A percentile compares a stretch with the other conserved stretches of the same genome.
phyloP scores from a whole-genome alignment of 2,888 invertebrate species.

The Brenthis ino region DNA sequence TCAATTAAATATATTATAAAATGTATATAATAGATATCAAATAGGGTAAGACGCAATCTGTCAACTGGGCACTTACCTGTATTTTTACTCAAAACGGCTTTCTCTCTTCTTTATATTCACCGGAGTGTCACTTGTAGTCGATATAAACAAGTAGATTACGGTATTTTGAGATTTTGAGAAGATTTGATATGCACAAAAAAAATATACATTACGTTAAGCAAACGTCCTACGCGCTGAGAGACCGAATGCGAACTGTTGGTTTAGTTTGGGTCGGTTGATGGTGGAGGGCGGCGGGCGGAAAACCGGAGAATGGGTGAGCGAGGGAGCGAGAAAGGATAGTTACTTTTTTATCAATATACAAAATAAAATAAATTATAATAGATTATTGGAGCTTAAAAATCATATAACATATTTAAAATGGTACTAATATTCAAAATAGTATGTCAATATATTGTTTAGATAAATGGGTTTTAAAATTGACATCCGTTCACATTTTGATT shows the following conservation, averaged over 20 bases:
- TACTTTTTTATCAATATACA: constrained; percentile 48
- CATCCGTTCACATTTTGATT: constrained; percentile 51
- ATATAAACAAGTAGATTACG: constrained; percentile 65
- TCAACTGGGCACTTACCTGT: constrained; percentile 77
- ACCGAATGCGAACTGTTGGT: constrained; percentile 83
- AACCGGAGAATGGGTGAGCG: constrained; percentile 73
- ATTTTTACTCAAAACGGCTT: constrained; percentile 68
- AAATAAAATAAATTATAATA: constrained; percentile 23
- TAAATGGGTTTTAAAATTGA: constrained; percentile 47
- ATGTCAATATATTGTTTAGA: background rate
- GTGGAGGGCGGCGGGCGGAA: constrained; percentile 62
- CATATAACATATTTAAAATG: constrained; percentile 31
- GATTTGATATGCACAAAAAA: constrained; percentile 79
- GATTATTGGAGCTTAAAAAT: constrained; percentile 6
- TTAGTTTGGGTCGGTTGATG: constrained; percentile 62
- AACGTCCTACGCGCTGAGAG: constrained; percentile 78
- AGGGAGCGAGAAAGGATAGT: constrained; percentile 64
- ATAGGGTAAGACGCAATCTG: constrained; percentile 78
- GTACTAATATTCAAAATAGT: constrained; percentile 30
- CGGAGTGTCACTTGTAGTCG: constrained; percentile 69
- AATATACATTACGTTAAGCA: constrained; percentile 75
- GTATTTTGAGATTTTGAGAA: constrained; percentile 78
- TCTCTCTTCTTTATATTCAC: constrained; percentile 73
- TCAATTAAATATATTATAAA: constrained; percentile 56
- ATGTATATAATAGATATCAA: constrained; percentile 61